Percentiles rank a stretch among this genome's conserved stretches.
Evolutionary conservation across 2,797 vertebrate species (phyloP).

Genomic region (Premnoplex brunnescens): DNA sequence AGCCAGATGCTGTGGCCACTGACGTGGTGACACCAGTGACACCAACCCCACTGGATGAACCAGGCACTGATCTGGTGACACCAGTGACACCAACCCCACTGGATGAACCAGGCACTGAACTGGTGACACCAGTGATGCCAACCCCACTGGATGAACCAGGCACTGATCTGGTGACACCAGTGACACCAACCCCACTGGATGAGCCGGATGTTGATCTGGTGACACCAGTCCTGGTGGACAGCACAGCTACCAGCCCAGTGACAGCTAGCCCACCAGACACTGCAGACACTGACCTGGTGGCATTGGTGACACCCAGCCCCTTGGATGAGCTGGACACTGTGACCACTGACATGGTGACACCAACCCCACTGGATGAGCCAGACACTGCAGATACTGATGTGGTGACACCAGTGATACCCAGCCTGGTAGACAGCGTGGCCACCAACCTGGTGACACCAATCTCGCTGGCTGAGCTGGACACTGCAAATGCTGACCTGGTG

Average conservation of each 20-base stretch:
- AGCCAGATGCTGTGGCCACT: fast-evolving
- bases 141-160: too few relatives aligned
- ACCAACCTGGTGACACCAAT: fast-evolving
- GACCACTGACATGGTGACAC: fast-evolving
- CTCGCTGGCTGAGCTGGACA: neutral
- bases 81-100: fast-evolving
- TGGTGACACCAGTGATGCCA: too few relatives aligned
- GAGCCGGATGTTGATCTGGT: neutral
- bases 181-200: fast-evolving
- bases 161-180: neutral
- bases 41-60: fast-evolving
- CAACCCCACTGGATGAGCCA: neutral
- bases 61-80: fast-evolving
- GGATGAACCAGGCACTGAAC: fast-evolving
- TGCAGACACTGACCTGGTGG: fast-evolving
- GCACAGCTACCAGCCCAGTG: neutral
- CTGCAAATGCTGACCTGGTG: neutral
- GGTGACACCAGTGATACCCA: neutral
- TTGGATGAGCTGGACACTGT: neutral
- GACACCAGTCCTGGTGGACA: too few relatives aligned
- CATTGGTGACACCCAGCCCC: neutral
- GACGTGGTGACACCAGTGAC: neutral
- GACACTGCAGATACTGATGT: neutral
- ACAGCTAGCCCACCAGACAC: fast-evolving
- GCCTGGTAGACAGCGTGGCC: fast-evolving